phyloP scores from a whole-genome alignment of 1,140 invertebrate genomes.

The Drosophila leontia region DNA sequence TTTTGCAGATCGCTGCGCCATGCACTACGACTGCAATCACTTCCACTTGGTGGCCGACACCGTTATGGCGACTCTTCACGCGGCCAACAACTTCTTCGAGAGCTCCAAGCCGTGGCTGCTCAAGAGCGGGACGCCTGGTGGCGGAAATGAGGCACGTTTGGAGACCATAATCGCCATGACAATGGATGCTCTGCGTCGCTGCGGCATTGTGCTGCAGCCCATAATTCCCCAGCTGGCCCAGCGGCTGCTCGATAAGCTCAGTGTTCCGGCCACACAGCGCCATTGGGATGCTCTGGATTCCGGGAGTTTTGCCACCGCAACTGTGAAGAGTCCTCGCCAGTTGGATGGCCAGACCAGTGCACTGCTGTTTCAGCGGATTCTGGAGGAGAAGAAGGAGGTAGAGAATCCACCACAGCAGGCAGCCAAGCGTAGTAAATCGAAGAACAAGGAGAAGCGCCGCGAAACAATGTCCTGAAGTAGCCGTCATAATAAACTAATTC shows the following conservation, averaged over 20 bases:
- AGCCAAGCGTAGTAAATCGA: slow-evolving; percentile 64
- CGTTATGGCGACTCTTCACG: slow-evolving; percentile 90
- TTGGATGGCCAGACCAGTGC: slow-evolving; percentile 62
- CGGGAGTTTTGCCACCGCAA: slow-evolving; percentile 45
- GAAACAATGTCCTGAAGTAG: slow-evolving; percentile 57
- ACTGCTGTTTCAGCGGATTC: slow-evolving; percentile 75
- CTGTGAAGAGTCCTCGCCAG: slow-evolving; percentile 9
- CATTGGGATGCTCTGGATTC: slow-evolving; percentile 85
- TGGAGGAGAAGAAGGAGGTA: slow-evolving; percentile 41
- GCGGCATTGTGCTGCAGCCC: slow-evolving; percentile 92
- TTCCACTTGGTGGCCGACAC: slow-evolving; percentile 94
- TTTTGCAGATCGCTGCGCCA: slow-evolving; percentile 87
- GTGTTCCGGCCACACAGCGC: slow-evolving; percentile 86
- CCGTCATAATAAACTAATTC: slow-evolving; percentile 63
- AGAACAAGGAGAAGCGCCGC: slow-evolving; percentile 64
- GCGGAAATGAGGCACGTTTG: slow-evolving; percentile 85
- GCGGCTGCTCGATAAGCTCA: slow-evolving; percentile 89
- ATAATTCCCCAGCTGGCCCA: slow-evolving; percentile 91
- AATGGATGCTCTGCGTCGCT: slow-evolving; percentile 93
- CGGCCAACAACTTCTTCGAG: slow-evolving; percentile 95
- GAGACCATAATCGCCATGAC: slow-evolving; percentile 92
- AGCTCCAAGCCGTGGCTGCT: slow-evolving; percentile 95
- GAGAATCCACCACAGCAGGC: slow-evolving; percentile 37
- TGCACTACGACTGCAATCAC: slow-evolving; percentile 91
- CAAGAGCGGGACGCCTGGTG: slow-evolving; percentile 85